Evolutionary conservation across 2,113 vertebrate genomes (phyloP).

Genomic region (Bambusicola thoracicus): DNA sequence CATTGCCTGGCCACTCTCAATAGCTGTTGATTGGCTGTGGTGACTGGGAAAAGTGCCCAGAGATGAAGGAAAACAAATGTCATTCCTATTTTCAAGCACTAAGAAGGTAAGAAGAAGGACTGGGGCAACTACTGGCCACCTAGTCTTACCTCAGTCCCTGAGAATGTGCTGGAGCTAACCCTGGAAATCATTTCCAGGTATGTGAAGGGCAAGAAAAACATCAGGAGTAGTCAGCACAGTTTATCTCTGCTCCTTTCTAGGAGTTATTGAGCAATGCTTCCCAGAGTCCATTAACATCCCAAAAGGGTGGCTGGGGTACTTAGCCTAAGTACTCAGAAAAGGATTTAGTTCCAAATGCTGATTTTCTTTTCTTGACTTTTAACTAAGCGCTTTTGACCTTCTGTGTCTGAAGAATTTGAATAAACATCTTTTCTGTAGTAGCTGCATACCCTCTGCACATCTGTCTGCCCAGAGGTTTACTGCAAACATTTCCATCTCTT

Average conservation of each 20-base stretch:
- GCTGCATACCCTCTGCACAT: not conserved
- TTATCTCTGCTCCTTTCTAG: not conserved
- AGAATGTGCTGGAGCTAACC: not conserved
- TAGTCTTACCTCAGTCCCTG: not conserved
- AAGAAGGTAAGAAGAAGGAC: not conserved
- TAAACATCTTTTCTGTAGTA: conserved; percentile 48
- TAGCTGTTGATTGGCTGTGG: not conserved
- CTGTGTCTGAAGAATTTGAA: conserved; percentile 58
- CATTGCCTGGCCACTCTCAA: not conserved
- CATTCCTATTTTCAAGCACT: not conserved
- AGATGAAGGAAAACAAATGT: not conserved
- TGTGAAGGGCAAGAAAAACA: not conserved
- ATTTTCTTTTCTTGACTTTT: conserved; percentile 47
- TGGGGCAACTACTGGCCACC: not conserved
- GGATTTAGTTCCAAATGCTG: not conserved
- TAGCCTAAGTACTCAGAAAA: not conserved
- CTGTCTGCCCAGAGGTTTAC: conserved; percentile 45
- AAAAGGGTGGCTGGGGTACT: not conserved
- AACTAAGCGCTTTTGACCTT: conserved; percentile 70
- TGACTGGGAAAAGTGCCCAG: not conserved
- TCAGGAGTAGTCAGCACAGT: not conserved
- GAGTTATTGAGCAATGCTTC: not conserved
- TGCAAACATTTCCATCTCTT: conserved; percentile 53
- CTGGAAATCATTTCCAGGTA: not conserved
- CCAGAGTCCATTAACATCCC: not conserved